Base-by-base conservation (phyloP, 1,140 invertebrate species). In the Medauroidea extradentata region DNA sequence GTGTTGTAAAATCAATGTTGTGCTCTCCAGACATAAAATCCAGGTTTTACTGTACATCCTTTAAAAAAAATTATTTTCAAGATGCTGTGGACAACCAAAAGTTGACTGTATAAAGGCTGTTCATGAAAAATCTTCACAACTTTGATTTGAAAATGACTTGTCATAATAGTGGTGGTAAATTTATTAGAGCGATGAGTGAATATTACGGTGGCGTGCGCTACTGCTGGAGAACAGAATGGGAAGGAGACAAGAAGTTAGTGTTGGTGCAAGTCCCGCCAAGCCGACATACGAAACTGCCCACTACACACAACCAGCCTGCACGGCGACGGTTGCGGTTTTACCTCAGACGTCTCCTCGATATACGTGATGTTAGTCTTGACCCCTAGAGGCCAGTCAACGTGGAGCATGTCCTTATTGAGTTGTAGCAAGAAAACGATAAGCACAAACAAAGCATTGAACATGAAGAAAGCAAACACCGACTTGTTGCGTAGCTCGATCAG, bases 401-500 rank as follows among this genome's bases (percentile, higher is more conserved):
- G 93, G 70, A 96, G 83, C 79, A 91, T 89, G 81, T 96, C 92
- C 86, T 96, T 97, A 82, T 96, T 95, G 78, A 96, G 84, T 88
- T 98, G 96, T 70, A 98, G 89, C 78, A 98, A 89, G 81, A 98
- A 94, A 71, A 98, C 94, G 78, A 98, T 93, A 78, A 99, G 87
- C 74, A 98, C 93, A 85, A 98, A 99, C 70, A 99, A 87, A 77
- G 95, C 92, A 85, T 99, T 99, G 81, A 97, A 90, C 93, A 99
- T 98, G 81, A 98, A 91, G 87, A 98, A 98, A 68, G 93, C 93
- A 78, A 98, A 97, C 60, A 96, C 93, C 67, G 93, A 91, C 78
- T 96, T 96, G 85, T 97, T 98, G 67, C 95, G 83, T 68, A 98
- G 84, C 70, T 95, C 93, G 73, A 90, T 87, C 73, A 98, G 82